phyloP scores from a whole-genome alignment of 2,888 invertebrate species.

The Hemistola chrysoprasaria region DNA sequence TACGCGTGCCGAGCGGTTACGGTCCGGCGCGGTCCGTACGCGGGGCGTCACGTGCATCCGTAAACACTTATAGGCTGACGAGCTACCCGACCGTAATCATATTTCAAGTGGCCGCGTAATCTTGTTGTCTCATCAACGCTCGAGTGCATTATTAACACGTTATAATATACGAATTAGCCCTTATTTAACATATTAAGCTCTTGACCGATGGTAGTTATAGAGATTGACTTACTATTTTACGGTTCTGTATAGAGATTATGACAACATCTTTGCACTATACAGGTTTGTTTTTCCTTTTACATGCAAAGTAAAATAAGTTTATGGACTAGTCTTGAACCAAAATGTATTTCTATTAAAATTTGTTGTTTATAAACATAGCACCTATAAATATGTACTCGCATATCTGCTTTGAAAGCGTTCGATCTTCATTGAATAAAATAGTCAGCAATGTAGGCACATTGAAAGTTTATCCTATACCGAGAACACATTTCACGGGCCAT shows the following conservation, averaged over 20 bases:
- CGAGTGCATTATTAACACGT: conserved; percentile 47
- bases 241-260: conserved; percentile 19
- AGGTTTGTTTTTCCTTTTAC: no score
- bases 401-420: no score
- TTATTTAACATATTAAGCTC: conserved; percentile 42
- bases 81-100: conserved; percentile 59
- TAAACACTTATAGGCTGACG: conserved; percentile 64
- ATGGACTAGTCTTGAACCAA: no score
- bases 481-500: conserved; percentile 57
- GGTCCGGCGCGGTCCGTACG: conserved; percentile 20
- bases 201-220: conserved; percentile 28
- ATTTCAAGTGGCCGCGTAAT: conserved; percentile 57
- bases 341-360: no score
- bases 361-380: no score
- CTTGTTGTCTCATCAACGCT: conserved; percentile 52
- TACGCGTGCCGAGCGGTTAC: conserved; percentile 46
- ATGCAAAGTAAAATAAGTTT: no score
- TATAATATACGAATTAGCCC: conserved; percentile 42
- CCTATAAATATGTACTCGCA: no score
- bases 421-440: conserved; percentile 27
- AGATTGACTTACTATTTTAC: conserved; percentile 24
- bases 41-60: conserved; percentile 61
- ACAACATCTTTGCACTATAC: no score
- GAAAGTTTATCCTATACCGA: conserved; percentile 32
- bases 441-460: conserved; percentile 28